These are phyloP conservation scores for Oscheius sp. DNA, from an alignment of 1,140 invertebrate species.

Conservation along the genomic window DNA sequence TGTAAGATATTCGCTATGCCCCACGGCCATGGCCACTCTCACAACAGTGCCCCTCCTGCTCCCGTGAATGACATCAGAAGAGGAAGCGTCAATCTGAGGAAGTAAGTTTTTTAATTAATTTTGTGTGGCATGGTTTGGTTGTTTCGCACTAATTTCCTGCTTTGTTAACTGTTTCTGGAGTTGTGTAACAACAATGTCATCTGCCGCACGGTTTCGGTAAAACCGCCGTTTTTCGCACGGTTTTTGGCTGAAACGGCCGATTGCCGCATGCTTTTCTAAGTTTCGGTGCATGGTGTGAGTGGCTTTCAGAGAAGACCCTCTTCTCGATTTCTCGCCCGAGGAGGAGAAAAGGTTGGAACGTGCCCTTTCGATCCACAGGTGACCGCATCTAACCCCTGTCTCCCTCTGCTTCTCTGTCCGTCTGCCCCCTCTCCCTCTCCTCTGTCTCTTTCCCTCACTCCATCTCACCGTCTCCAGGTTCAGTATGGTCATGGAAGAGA, in stretches of 20 bases:
- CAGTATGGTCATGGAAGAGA: slow-evolving; percentile 46
- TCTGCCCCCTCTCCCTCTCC: not conserved
- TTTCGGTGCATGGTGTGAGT: not conserved
- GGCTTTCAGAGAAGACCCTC: not conserved
- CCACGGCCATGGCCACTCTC: slow-evolving; percentile 10
- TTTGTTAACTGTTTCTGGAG: too few species aligned
- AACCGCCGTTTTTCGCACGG: not conserved
- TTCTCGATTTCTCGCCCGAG: not conserved
- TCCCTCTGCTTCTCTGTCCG: too few species aligned
- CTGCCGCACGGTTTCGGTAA: not conserved
- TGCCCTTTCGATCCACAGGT: not conserved
- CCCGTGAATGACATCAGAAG: not conserved
- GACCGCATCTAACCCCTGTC: too few species aligned
- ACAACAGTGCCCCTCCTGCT: not conserved
- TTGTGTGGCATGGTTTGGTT: too few species aligned
- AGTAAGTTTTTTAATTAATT: slow-evolving; percentile 25
- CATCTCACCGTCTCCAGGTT: not conserved
- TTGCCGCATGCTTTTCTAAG: too few species aligned
- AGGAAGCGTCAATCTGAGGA: slow-evolving; percentile 29
- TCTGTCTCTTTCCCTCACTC: not conserved
- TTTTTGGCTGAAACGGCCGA: not conserved
- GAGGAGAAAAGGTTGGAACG: not conserved
- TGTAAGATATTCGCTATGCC: slow-evolving; percentile 47
- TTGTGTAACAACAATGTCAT: not conserved
- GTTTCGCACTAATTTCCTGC: too few species aligned